Percentiles rank a stretch among this genome's conserved stretches.
These are phyloP conservation scores for Aurelia sp. DNA, from an alignment of 30 jellyfish, hydroid and myxozoan species.

Conservation along the genomic window DNA sequence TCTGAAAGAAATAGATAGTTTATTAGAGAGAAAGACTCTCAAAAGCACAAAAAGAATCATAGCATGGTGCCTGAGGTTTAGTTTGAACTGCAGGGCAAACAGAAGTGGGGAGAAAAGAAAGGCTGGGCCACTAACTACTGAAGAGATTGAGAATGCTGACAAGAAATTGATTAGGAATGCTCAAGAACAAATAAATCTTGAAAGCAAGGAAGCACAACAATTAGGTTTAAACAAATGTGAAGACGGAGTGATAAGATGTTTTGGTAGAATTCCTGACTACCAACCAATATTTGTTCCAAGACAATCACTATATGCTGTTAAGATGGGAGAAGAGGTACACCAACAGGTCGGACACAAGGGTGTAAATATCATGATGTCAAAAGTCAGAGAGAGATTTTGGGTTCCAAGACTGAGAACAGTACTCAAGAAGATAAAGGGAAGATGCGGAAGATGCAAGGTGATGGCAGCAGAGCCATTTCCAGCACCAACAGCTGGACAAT, in stretches of 20 bases:
- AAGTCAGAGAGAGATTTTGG: neutral
- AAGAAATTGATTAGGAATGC: neutral
- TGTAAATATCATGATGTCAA: neutral
- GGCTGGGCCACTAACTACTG: conserved; percentile 13
- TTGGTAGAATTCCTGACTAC: conserved; percentile 4
- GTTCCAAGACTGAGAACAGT: conserved; percentile 46
- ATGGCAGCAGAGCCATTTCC: conserved; percentile 67
- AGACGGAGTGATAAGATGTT: conserved; percentile 10
- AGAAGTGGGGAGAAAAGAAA: neutral
- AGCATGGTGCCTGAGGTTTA: no score
- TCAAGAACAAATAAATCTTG: neutral
- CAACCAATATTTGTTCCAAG: conserved; percentile 2
- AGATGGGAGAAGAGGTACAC: conserved; percentile 1
- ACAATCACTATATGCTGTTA: neutral
- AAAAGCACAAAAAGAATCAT: no score
- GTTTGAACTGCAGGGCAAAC: no score
- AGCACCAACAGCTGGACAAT: conserved; percentile 28
- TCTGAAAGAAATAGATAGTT: neutral
- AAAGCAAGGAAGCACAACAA: conserved; percentile 36
- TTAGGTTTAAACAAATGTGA: conserved; percentile 14
- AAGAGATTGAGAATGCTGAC: conserved; percentile 1
- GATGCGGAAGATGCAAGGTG: conserved; percentile 47
- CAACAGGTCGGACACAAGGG: conserved; percentile 21
- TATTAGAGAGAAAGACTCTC: neutral
- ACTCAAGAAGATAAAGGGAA: conserved; percentile 23